Conservation (phyloP, 2,888 invertebrate genomes). For the Agrochola lota region DNA sequence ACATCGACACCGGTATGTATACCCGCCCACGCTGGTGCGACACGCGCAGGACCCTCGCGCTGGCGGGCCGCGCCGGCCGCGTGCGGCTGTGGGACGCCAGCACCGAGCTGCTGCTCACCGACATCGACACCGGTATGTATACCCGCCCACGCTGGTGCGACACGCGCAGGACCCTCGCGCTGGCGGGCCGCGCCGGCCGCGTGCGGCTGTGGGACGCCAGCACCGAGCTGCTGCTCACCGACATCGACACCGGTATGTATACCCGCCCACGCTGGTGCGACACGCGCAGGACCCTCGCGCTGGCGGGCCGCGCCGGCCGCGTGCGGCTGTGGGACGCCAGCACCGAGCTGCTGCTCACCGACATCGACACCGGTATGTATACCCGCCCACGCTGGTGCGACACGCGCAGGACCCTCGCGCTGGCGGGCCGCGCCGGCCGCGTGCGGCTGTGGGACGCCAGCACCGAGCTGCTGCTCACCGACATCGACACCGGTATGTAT, state of each 20-base stretch:
- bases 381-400: too few species aligned
- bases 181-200: conserved; percentile 94
- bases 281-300: conserved; percentile 94
- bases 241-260: conserved; percentile 93
- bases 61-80: conserved; percentile 94
- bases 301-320: conserved; percentile 94
- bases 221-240: conserved; percentile 93
- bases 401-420: too few species aligned
- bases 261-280: conserved; percentile 95
- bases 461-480: too few species aligned
- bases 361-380: conserved; percentile 93
- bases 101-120: conserved; percentile 93
- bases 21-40: conserved; percentile 95
- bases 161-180: conserved; percentile 94
- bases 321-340: conserved; percentile 97
- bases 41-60: conserved; percentile 94
- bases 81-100: conserved; percentile 97
- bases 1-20: conserved; percentile 93
- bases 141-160: conserved; percentile 95
- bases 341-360: conserved; percentile 93
- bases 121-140: conserved; percentile 93
- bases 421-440: too few species aligned
- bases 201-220: conserved; percentile 97
- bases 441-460: too few species aligned
- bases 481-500: too few species aligned